Conservation (phyloP, 2,113 vertebrate species). For the Rutilus rutilus region DNA sequence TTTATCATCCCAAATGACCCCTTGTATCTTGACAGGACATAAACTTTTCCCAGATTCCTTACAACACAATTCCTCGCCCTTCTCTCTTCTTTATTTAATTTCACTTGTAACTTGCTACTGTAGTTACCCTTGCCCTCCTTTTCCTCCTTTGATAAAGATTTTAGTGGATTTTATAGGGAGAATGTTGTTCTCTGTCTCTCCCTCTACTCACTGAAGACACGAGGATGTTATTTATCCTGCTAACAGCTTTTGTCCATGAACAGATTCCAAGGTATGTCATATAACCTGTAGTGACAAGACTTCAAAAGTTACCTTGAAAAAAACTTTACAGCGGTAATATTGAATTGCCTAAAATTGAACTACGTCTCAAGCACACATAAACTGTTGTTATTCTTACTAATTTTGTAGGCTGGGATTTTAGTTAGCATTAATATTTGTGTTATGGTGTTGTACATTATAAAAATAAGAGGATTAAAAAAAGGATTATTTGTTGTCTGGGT, state of each 20-base stretch:
- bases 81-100: conserved; percentile 41
- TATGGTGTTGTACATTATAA: not conserved
- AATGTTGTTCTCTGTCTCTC: not conserved
- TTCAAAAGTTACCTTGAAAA: not conserved
- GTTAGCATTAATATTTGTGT: not conserved
- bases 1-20: not conserved
- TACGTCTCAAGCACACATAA: not conserved
- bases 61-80: conserved; percentile 19
- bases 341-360: not conserved
- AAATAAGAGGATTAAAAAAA: not conserved
- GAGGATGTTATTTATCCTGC: not conserved
- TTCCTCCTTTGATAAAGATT: not conserved
- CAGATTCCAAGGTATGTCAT: not conserved
- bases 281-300: not conserved
- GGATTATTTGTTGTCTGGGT: conserved; percentile 35
- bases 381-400: not conserved
- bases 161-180: not conserved
- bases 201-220: not conserved
- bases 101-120: not conserved
- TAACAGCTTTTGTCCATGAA: not conserved
- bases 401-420: not conserved
- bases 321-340: not conserved
- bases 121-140: conserved; percentile 4
- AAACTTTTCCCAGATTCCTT: not conserved
- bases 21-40: not conserved